Evolutionary conservation across 2,797 vertebrate species (phyloP), one percentile per base, ranked within the genome.

Genomic region (Peromyscus aztecus): DNA sequence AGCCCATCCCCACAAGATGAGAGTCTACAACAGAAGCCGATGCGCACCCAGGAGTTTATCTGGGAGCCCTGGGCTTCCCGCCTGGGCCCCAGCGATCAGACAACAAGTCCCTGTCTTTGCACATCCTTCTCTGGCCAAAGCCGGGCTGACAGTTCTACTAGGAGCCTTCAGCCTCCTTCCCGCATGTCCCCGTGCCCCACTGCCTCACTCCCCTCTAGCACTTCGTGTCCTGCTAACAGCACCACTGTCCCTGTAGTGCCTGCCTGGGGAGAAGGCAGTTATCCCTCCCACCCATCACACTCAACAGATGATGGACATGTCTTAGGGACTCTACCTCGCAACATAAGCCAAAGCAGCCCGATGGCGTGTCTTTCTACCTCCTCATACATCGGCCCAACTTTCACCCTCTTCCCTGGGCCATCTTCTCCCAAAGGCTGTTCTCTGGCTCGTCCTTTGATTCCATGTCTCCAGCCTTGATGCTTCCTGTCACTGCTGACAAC

Each of bases 1-100:
- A 23, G 46, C 7, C 73, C 27, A 46, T 6, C 16, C 21, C 11
- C 40, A 29, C 10, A 40, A 89, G 34, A 17, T 24, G 55, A 63
- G 43, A 31, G 4, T 6, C n/a, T 17, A 9, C 8, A 11, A 29
- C 0, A 0, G 19, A 43, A 37, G 6, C 0, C 7, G 24, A 17
- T 9, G 6, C n/a, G 43, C 6, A 5, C 14, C 63, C 67, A 61
- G 59, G 10, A 29, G 4, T 4, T 31, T 1, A 17, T 40, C 17
- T 17, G 2, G 37, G 59, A 37, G 2, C 14, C 5, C 57, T 1
- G 24, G 3, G 13, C 13, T 2, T 40, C 6, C 0, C 1, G 17
- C 2, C 55, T n/a, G 27, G 29, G 24, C 61, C 0, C 9, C 4
- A 5, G 73, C 0, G 14, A 46, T 11, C 10, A 6, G 4, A 52